phyloP scores from a whole-genome alignment of 2,888 invertebrate genomes.

The Cephus runcator region DNA sequence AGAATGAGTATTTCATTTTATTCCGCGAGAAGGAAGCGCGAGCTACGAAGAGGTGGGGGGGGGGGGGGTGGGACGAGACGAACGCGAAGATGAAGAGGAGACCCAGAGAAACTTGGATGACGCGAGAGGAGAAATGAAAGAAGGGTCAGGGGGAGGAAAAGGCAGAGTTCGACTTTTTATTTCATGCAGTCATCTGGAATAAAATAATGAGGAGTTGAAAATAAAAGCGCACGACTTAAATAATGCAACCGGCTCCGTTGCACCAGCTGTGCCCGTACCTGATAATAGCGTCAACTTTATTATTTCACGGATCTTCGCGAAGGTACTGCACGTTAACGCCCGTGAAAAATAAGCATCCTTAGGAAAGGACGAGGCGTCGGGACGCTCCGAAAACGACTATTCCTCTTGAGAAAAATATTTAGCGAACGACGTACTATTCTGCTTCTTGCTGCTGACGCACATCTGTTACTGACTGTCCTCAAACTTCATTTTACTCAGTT shows the following conservation, averaged over 20 bases:
- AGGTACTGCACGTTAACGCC: no score
- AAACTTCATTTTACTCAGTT: no score
- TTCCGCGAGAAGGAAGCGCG: constrained; percentile 18
- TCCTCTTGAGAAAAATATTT: no score
- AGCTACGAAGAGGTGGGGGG: background rate
- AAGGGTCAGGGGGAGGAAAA: constrained; percentile 6
- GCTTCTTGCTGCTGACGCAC: no score
- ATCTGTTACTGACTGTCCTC: no score
- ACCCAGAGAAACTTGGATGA: no score
- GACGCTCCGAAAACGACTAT: no score
- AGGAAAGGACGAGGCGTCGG: no score
- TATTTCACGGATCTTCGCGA: background rate
- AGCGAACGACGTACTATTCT: no score
- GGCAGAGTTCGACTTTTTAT: constrained; percentile 30
- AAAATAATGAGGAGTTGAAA: constrained; percentile 43
- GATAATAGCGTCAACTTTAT: constrained; percentile 1
- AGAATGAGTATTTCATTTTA: constrained; percentile 37
- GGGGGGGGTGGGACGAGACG: background rate
- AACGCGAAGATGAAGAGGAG: constrained; percentile 7
- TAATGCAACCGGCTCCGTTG: background rate
- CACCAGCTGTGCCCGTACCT: background rate
- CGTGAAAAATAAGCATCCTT: no score
- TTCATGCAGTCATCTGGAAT: constrained; percentile 39
- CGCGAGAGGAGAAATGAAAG: constrained; percentile 2
- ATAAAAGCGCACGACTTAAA: constrained; percentile 2